Evolutionary conservation across 1,140 invertebrate genomes (phyloP), one percentile per base, ranked within the genome.

Genomic region (Scaptomyza pallida): DNA sequence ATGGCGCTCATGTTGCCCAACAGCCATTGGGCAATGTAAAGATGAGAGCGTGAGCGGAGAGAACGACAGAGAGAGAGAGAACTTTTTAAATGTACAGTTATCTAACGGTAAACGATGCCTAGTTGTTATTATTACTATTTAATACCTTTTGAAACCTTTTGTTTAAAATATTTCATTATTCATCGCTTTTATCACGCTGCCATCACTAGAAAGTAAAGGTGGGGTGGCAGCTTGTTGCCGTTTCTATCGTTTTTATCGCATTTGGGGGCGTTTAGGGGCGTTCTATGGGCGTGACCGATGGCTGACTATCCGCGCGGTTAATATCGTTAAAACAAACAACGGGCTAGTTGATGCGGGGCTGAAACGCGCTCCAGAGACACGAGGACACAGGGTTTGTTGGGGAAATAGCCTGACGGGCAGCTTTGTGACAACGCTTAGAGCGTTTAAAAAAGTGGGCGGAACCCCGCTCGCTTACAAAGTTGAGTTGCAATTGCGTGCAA

Each of bases 271-370:
- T 37, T 37, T 37, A 37, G 33, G 33, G 57, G 59, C 59, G 65
- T 74, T n/a, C n/a, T 69, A 48, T 70, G 65, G 57, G 47, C 55
- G 52, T 75, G 75, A 52, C 59, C 43, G 35, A 50, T 63, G 59
- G 37, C 15, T 41, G 60, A 55, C 56, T 48, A 55, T 62, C 65
- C 68, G 16, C 44, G 23, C 68, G 54, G 59, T 81, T 77, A 67
- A 81, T 69, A 65, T 55, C 56, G 55, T 81, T 74, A 81, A 81
- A 75, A 50, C 59, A 57, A 69, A 65, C 68, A 74, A 74, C 54
- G 40, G 67, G 35, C 48, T 61, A 65, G 33, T 61, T 72, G 57
- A 55, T 48, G 65, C 40, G 37, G 37, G 30, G 68, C 45, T 50
- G 26, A 65, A n/a, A 48, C 47, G 43, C 47, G 55, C 70, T 68